Conservation (phyloP, 2,113 vertebrate genomes). For the Pseudois nayaur region DNA sequence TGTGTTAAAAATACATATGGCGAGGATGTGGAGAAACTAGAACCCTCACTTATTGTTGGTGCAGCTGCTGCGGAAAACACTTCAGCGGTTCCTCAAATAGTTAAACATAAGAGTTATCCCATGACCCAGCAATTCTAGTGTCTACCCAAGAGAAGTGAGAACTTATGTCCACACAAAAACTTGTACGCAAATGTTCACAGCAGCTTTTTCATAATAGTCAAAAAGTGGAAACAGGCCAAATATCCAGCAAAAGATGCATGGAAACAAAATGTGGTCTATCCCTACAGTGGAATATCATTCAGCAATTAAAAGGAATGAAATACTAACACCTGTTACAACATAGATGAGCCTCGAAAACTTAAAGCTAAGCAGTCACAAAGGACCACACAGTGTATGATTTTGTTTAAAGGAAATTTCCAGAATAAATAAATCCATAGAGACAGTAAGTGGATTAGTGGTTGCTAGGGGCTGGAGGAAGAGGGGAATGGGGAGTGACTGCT, state of each 20-base stretch:
- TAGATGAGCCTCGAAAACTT: background rate
- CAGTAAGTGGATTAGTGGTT: background rate
- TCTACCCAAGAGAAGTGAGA: background rate
- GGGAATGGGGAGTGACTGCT: background rate
- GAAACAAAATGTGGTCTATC: background rate
- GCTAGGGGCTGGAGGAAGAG: background rate
- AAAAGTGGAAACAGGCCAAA: background rate
- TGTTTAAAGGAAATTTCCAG: background rate
- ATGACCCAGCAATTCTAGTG: background rate
- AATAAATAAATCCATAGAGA: background rate
- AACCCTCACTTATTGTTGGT: background rate
- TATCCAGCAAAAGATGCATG: background rate
- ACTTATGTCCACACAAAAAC: background rate
- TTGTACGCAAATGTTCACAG: background rate
- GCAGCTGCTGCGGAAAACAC: background rate
- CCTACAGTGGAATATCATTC: background rate
- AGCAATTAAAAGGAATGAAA: background rate
- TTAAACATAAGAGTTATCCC: background rate
- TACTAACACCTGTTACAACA: background rate
- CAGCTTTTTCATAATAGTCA: background rate
- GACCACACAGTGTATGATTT: background rate
- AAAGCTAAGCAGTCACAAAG: background rate
- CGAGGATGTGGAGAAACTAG: background rate
- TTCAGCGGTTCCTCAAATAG: background rate
- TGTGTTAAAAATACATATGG: background rate